A percentile compares a stretch with the other conserved stretches of the same genome.
Evolutionary conservation across 2,797 vertebrate species (phyloP).

Genomic region (Siniperca undulata): DNA sequence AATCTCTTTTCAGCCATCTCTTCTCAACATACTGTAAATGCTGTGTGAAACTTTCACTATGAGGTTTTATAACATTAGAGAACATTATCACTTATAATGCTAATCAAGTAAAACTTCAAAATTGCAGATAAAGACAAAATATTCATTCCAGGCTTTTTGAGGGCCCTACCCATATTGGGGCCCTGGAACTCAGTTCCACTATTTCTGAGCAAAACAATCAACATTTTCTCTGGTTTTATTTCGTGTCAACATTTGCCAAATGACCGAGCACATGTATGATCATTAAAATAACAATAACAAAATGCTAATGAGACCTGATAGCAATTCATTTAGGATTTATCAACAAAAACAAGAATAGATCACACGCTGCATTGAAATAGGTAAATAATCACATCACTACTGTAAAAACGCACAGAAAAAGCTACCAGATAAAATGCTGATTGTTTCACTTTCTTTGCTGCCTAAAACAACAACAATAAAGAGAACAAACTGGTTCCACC

Average conservation of each 20-base stretch:
- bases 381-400: neutral
- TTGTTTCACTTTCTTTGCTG: neutral
- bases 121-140: too few relatives aligned
- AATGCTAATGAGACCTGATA: neutral
- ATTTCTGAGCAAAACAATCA: too few relatives aligned
- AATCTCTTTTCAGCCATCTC: too few relatives aligned
- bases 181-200: too few relatives aligned
- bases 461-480: neutral
- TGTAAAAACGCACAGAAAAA: neutral
- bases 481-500: neutral
- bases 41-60: neutral
- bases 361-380: neutral
- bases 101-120: too few relatives aligned
- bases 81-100: too few relatives aligned
- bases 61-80: neutral
- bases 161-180: too few relatives aligned
- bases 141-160: too few relatives aligned
- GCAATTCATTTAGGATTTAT: neutral
- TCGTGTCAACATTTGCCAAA: neutral
- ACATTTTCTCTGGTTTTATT: neutral
- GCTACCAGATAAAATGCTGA: neutral
- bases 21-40: too few relatives aligned
- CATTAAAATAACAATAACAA: neutral
- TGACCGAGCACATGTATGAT: neutral
- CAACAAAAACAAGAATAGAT: neutral